Base-by-base conservation (phyloP, 1,140 invertebrate species). In the Neocloeon triangulifer region DNA sequence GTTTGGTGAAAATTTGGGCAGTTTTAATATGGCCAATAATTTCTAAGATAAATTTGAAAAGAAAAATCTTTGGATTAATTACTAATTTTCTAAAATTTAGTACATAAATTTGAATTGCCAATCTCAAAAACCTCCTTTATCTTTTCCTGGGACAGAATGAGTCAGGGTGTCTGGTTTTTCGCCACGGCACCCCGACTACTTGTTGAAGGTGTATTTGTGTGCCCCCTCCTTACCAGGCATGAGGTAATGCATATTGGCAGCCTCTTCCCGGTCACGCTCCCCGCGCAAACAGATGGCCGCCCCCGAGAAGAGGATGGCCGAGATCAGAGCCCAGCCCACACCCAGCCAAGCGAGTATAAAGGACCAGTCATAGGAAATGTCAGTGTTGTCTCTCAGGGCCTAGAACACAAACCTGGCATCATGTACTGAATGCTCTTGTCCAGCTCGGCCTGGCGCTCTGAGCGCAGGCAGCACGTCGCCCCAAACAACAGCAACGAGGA, bases 191-290 rank as follows among this genome's bases (percentile, higher is more conserved):
- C 27, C 13, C 19, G 10, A 13, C 27, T n/a, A n/a, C n/a, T n/a
- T n/a, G n/a, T 29, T n/a, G 23, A 47, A 40, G 39, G 43, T 47
- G 45, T 46, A 45, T 47, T 43, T n/a, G n/a, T n/a, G n/a, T n/a
- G 43, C 53, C 47, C 38, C 35, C 39, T 47, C 43, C 62, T 62
- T 73, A 89, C 84, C 81, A 56, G 85, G 86, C 86, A 92, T 91
- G 57, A 91, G 66, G 61, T 92, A 91, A 65, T 91, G 84, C 77
- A 91, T 82, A 65, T 89, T 89, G 64, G 86, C 76, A 50, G 81
- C 77, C 59, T 88, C 80, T 56, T 92, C 84, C 52, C 75, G 67
- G 57, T 88, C 81, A 52, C 78, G 69, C 58, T 92, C 84, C 51
- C 76, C 77, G 51, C 81, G 66, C 52, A 91, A 69, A 59, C 84